Evolutionary conservation across 2,113 vertebrate genomes (phyloP).

Genomic region (Peromyscus polionotus): DNA sequence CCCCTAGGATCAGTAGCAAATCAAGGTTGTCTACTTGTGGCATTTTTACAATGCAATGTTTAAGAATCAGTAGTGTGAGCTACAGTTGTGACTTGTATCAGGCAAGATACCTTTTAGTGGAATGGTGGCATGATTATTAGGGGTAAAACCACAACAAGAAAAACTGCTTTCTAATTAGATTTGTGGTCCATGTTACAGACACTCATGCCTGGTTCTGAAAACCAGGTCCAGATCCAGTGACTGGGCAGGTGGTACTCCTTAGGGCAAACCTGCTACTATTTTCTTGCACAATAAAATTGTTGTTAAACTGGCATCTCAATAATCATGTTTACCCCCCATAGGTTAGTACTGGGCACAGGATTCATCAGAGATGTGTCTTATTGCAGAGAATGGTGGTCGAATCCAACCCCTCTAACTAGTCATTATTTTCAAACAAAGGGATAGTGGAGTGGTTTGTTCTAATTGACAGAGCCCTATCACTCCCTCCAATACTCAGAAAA

Average conservation of each 20-base stretch:
- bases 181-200: background rate
- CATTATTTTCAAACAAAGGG: background rate
- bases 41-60: background rate
- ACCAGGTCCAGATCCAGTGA: background rate
- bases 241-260: background rate
- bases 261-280: background rate
- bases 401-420: background rate
- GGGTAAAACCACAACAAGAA: background rate
- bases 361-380: background rate
- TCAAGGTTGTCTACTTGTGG: rapidly evolving
- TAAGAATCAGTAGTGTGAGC: background rate
- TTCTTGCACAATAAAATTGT: background rate
- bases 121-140: background rate
- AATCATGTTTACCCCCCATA: background rate
- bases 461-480: background rate
- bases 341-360: background rate
- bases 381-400: background rate
- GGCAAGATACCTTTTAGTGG: background rate
- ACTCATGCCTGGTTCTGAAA: background rate
- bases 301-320: background rate
- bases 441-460: background rate
- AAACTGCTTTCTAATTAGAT: background rate
- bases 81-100: background rate
- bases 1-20: background rate
- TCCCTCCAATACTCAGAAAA: background rate